These are phyloP conservation scores for Emys orbicularis DNA, from an alignment of 2,797 vertebrate species.

Conservation along the genomic window DNA sequence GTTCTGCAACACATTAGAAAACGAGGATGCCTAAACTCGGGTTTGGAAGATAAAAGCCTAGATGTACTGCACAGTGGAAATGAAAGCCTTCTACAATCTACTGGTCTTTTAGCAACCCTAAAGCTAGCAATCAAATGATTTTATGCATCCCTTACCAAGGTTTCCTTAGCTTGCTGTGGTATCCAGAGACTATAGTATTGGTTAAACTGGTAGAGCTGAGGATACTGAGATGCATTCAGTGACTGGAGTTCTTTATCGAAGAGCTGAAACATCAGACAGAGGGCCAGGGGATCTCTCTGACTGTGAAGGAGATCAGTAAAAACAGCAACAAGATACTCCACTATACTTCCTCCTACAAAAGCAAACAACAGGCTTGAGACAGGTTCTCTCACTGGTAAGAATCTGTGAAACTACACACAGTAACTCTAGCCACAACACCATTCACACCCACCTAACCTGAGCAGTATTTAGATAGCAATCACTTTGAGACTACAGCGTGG, in stretches of 20 bases:
- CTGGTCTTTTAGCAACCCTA: not conserved
- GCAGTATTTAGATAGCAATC: not conserved
- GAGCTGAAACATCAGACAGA: slow-evolving; percentile 91
- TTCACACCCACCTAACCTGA: not conserved
- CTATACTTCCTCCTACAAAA: slow-evolving; percentile 75
- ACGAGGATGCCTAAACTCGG: not conserved
- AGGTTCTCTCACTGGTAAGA: not conserved
- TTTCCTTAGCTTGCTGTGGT: slow-evolving; percentile 81
- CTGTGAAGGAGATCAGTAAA: slow-evolving; percentile 92
- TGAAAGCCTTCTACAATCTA: not conserved
- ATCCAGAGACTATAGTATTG: slow-evolving; percentile 93
- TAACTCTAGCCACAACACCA: not conserved
- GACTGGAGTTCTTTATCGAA: slow-evolving; percentile 88
- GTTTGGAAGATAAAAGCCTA: not conserved
- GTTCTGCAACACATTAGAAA: not conserved
- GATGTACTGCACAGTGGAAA: not conserved
- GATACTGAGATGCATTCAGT: slow-evolving; percentile 62
- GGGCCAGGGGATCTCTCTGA: slow-evolving; percentile 92
- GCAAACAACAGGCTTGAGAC: not conserved
- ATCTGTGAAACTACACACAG: not conserved
- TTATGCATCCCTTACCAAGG: slow-evolving; percentile 80
- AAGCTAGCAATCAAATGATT: not conserved
- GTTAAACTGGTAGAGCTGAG: slow-evolving; percentile 80
- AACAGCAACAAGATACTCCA: slow-evolving; percentile 86
- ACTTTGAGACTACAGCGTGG: not conserved